A percentile compares a stretch with the other conserved stretches of the same genome.
phyloP scores from a whole-genome alignment of 2,888 invertebrate genomes.

The Ophioninae sp. region DNA sequence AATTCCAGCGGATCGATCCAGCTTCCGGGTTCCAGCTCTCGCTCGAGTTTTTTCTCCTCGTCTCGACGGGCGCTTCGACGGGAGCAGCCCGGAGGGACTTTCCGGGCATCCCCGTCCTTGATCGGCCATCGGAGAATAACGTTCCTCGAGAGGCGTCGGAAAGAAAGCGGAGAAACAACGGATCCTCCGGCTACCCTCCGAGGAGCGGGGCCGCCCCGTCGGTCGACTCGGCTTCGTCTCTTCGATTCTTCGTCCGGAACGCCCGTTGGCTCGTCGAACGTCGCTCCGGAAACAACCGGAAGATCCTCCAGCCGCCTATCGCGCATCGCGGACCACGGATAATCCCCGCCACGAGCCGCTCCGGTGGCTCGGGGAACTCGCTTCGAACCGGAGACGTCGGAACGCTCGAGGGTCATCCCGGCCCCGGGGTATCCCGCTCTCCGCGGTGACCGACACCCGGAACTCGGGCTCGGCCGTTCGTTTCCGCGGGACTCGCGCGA shows the following conservation, averaged over 20 bases:
- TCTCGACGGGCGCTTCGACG: not conserved
- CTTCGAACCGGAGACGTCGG: not conserved
- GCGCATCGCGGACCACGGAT: constrained; percentile 5
- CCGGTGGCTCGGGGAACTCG: not conserved
- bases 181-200: not conserved
- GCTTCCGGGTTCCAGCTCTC: too few species aligned
- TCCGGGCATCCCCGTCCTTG: not conserved
- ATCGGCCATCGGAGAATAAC: not conserved
- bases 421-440: not conserved
- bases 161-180: not conserved
- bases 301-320: constrained; percentile 2
- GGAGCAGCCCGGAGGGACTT: not conserved
- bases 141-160: not conserved
- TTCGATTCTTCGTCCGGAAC: constrained; percentile 4
- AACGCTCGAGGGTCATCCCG: not conserved
- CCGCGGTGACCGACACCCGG: not conserved
- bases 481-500: not conserved
- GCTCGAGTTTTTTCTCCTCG: not conserved
- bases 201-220: not conserved
- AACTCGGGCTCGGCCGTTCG: not conserved
- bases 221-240: not conserved
- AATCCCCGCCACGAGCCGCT: not conserved
- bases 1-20: constrained; percentile 25
- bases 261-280: not conserved
- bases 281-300: constrained; percentile 26